phyloP scores from a whole-genome alignment of 2,888 invertebrate species.

The Myathropa florea region DNA sequence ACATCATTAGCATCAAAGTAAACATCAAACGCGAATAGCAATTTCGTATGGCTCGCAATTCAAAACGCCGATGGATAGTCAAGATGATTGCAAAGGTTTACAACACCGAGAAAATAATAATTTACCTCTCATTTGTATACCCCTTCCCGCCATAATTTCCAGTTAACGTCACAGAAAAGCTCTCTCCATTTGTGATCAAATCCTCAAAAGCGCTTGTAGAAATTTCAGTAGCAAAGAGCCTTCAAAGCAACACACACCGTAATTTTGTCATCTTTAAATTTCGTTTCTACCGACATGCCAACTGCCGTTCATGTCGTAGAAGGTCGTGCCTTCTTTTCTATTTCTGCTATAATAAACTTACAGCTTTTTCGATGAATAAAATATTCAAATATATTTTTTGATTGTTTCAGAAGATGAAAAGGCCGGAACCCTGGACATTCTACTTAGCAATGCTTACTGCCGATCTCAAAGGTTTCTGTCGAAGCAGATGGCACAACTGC shows the following conservation, averaged over 20 bases:
- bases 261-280: not conserved
- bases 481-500: conserved; percentile 94
- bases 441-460: conserved; percentile 93
- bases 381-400: conserved; percentile 2
- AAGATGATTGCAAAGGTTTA: not conserved
- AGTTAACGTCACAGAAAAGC: conserved; percentile 25
- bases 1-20: not conserved
- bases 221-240: conserved; percentile 20
- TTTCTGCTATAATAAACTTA: not conserved
- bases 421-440: conserved; percentile 89
- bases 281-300: conserved; percentile 10
- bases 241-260: conserved; percentile 1
- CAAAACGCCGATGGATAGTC: not conserved
- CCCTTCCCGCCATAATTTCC: not conserved
- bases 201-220: not conserved
- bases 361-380: not conserved
- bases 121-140: not conserved
- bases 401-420: conserved; percentile 78
- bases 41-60: not conserved
- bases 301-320: not conserved
- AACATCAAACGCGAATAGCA: not conserved
- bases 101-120: not conserved
- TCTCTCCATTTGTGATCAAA: not conserved
- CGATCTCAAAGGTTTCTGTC: conserved; percentile 96
- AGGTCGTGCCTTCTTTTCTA: not conserved